Evolutionary conservation across 2,797 vertebrate genomes (phyloP), one percentile per base, ranked within the genome.

Genomic region (Gambelia wislizenii): DNA sequence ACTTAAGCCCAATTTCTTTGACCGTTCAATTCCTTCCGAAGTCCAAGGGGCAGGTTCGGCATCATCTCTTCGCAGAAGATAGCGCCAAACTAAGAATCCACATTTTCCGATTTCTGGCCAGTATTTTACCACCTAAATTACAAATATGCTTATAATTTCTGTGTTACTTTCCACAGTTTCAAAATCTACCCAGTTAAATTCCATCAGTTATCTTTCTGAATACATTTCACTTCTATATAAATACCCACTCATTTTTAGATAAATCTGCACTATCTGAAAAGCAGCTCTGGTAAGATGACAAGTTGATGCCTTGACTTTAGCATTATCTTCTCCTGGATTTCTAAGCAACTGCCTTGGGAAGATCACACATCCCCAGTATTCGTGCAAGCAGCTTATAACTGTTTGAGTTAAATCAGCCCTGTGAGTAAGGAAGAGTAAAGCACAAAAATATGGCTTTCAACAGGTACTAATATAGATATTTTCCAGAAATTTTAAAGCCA

Each of bases 61-160:
- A 64, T 99, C 99, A 87, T 99, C 99, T 91, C 99, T 98, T 95
- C 99, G 98, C 95, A 99, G 95, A 93, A 99, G 97, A 94, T 99
- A 99, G 67, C 99, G 97, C 99, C 99, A 99, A 92, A 99, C 99
- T 94, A 99, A 97, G 95, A 99, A 99, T 9, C 99, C 99, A 91
- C 99, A 99, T 92, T 99, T 99, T 89, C 99, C 99, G 47, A 99
- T 99, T 97, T 99, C 99, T 59, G 99, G 99, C 99, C 99, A 99
- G 90, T 99, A 99, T 95, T 99, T 99, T 52, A 99, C 99, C 95
- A 99, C 99, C 99, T 99, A 92, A 93, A 92, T 89, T 70, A 91
- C 25, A 96, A 89, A 27, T 84, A 42, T 93, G 87, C 91, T 70
- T 93, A 84, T 82, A 90, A 80, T 52, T 91, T 83, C 59, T 92